Evolutionary conservation across 2,888 invertebrate genomes (phyloP).

Genomic region (Melolontha melolontha): DNA sequence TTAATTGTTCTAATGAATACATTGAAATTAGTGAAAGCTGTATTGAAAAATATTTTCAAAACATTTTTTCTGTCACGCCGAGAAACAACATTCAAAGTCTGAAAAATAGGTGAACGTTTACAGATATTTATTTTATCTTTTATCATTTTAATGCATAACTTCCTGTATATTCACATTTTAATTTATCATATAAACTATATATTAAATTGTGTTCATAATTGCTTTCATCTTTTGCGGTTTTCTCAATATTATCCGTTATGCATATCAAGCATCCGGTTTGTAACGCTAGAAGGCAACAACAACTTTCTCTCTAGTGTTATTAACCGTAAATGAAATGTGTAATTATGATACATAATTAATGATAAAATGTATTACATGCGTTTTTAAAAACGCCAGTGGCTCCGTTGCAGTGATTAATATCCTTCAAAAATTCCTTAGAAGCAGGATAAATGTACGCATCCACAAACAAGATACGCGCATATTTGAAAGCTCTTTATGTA

Average conservation of each 20-base stretch:
- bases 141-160: slow-evolving; percentile 27
- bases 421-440: too few relatives aligned
- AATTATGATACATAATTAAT: slow-evolving; percentile 9
- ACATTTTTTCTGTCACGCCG: too few relatives aligned
- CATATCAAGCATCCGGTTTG: slow-evolving; percentile 30
- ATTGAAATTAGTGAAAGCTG: too few relatives aligned
- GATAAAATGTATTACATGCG: slow-evolving; percentile 10
- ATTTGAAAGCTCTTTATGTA: too few relatives aligned
- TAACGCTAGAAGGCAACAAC: slow-evolving; percentile 19
- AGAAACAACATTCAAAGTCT: neutral
- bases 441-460: too few relatives aligned
- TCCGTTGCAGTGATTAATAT: too few relatives aligned
- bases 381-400: too few relatives aligned
- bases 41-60: too few relatives aligned
- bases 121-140: neutral
- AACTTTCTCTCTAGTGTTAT: slow-evolving; percentile 27
- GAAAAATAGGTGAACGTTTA: slow-evolving; percentile 1
- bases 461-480: too few relatives aligned
- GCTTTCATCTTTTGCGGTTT: slow-evolving; percentile 38
- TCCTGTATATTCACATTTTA: slow-evolving; percentile 16
- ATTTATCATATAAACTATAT: slow-evolving; percentile 10
- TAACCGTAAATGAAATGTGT: slow-evolving; percentile 26
- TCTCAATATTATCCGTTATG: slow-evolving; percentile 21
- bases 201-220: slow-evolving; percentile 26
- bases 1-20: too few relatives aligned